Evolutionary conservation across 2,113 vertebrate species (phyloP).

Genomic region (Phalacrocorax brasilianus): DNA sequence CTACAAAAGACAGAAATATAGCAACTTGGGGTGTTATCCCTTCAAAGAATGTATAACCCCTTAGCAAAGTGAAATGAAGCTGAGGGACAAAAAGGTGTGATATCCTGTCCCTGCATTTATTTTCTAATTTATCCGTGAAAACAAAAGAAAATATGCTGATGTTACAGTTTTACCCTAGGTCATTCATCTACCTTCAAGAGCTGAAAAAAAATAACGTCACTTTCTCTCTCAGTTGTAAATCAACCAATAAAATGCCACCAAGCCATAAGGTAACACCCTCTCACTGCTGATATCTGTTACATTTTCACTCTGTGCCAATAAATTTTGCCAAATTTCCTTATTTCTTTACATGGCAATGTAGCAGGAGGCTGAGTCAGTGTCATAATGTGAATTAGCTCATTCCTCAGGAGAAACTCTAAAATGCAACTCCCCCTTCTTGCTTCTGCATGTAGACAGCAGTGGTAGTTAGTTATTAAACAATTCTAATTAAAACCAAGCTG

Average conservation of each 20-base stretch:
- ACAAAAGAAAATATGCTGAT: not conserved
- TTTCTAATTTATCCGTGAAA: not conserved
- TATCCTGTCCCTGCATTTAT: not conserved
- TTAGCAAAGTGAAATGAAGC: not conserved
- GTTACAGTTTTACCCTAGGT: not conserved
- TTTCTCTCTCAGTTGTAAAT: not conserved
- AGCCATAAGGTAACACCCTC: not conserved
- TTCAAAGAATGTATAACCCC: not conserved
- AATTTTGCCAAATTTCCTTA: not conserved
- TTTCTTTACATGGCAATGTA: not conserved
- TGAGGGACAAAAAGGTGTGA: not conserved
- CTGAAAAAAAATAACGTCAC: not conserved
- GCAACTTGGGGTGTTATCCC: not conserved
- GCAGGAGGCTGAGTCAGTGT: not conserved
- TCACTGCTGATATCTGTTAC: not conserved
- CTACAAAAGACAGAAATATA: not conserved
- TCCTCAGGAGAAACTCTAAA: not conserved
- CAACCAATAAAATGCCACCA: not conserved
- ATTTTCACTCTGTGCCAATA: not conserved
- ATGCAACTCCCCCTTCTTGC: not conserved
- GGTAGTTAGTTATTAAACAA: not conserved
- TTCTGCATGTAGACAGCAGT: not conserved
- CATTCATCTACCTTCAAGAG: not conserved
- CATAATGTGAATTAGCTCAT: not conserved
- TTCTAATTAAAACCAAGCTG: not conserved